Evolutionary conservation across 2,888 invertebrate genomes (phyloP), one percentile per base, ranked within the genome.

Genomic region (Dichetophora obliterata): DNA sequence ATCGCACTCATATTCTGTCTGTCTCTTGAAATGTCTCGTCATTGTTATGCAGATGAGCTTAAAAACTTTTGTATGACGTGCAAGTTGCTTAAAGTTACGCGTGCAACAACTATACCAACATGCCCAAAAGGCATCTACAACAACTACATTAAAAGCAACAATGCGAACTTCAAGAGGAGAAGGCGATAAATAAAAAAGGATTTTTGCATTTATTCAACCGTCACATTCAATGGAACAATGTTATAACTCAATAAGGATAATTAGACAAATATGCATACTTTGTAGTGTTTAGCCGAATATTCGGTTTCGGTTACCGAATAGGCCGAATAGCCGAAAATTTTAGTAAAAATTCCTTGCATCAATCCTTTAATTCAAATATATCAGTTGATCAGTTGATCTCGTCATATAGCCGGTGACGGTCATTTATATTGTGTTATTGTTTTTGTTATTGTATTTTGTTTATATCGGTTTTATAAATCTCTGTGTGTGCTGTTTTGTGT

Each of bases 11-110:
- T 54, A 5, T 2, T 54, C 54, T 43, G 68, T 22, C 68, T 68
- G 48, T 50, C 16, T 19, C 11, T 14, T 24, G 43, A 5, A 9
- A 50, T 37, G 75, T 72, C 48, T 70, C 77, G 75, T 78, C 77
- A 79, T 80, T 80, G 79, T 78, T 74, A 80, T 80, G 80, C 78
- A 80, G 80, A 80, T 79, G 79, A 80, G 80, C 75, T 80, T 79
- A 78, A 80, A 74, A 80, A 77, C 73, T 77, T 81, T 79, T 76
- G 50, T 63, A 75, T 75, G 77, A 75, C 75, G 68, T 76, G 66
- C 61, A 79, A 80, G 63, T 76, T 63, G 73, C 73, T 63, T 63
- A 63, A 71, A 63, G 61, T 73, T 63, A 52, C 63, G 73, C 73
- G 63, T 19, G 52, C 63, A 71, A 52, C 52, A 70, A 75, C 37